Evolutionary conservation across 2,888 invertebrate species (phyloP).

Genomic region (Gisinianus flammeolus): DNA sequence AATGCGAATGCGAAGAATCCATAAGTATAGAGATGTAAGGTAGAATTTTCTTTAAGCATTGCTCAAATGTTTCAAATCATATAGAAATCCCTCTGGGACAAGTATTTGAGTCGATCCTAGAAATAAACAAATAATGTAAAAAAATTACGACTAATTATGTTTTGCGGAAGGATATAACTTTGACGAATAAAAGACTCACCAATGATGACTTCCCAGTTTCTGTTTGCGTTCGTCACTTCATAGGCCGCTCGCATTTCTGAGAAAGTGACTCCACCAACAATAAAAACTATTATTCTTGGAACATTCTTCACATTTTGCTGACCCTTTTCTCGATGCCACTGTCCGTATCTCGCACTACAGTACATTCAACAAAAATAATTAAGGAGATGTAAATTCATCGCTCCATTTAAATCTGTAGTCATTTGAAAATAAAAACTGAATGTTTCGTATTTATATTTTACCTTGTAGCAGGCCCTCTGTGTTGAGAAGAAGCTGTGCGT

Average conservation of each 20-base stretch:
- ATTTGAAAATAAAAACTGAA: too few species aligned
- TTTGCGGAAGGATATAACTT: too few species aligned
- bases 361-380: too few species aligned
- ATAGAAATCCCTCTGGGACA: constrained; percentile 93
- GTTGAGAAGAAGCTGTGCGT: constrained; percentile 82
- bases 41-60: constrained; percentile 61
- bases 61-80: constrained; percentile 80
- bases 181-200: constrained; percentile 70
- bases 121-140: background rate
- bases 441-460: too few species aligned
- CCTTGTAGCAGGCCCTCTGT: constrained; percentile 81
- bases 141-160: too few species aligned
- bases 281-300: constrained; percentile 92
- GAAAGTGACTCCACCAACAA: constrained; percentile 94
- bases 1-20: too few species aligned
- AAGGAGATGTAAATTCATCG: too few species aligned
- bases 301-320: constrained; percentile 82
- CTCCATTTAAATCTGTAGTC: too few species aligned
- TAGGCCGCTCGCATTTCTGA: constrained; percentile 98
- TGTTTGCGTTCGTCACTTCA: constrained; percentile 91
- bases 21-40: too few species aligned
- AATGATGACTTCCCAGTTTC: constrained; percentile 99
- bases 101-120: constrained; percentile 89
- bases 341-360: constrained; percentile 94
- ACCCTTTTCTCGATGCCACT: constrained; percentile 98